phyloP scores from a whole-genome alignment of 2,888 invertebrate species.

The Meghimatium bilineatum region DNA sequence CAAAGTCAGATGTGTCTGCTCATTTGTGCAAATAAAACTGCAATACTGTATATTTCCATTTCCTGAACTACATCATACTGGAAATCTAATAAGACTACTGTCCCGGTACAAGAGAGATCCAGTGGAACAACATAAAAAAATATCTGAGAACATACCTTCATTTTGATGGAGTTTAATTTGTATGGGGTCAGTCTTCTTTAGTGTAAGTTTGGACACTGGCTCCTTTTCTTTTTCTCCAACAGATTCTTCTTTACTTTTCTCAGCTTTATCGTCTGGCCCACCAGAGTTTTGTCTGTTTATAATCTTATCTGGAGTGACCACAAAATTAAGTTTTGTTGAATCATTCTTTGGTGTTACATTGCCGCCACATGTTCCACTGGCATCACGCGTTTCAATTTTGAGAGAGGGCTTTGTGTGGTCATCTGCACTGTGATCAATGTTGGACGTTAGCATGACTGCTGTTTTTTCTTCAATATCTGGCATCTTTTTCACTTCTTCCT shows the following conservation, averaged over 20 bases:
- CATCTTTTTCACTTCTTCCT: not conserved
- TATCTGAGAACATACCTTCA: conserved; percentile 10
- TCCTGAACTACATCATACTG: too few species aligned
- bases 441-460: not conserved
- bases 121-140: too few species aligned
- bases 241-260: not conserved
- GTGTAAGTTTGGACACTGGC: not conserved
- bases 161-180: not conserved
- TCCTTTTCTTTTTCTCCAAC: not conserved
- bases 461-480: not conserved
- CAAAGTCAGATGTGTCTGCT: too few species aligned
- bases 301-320: not conserved
- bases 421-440: not conserved
- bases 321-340: not conserved
- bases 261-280: not conserved
- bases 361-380: not conserved
- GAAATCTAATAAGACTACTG: too few species aligned
- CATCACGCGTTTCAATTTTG: not conserved
- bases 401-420: not conserved
- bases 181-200: conserved; percentile 36
- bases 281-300: conserved; percentile 3
- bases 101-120: too few species aligned
- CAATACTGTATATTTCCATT: too few species aligned
- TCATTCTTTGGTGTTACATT: not conserved
- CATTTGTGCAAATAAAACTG: too few species aligned